A percentile compares a stretch with the other conserved stretches of the same genome.
Conservation (phyloP, 92 coral and sea anemone genomes). For the Porites rus region DNA sequence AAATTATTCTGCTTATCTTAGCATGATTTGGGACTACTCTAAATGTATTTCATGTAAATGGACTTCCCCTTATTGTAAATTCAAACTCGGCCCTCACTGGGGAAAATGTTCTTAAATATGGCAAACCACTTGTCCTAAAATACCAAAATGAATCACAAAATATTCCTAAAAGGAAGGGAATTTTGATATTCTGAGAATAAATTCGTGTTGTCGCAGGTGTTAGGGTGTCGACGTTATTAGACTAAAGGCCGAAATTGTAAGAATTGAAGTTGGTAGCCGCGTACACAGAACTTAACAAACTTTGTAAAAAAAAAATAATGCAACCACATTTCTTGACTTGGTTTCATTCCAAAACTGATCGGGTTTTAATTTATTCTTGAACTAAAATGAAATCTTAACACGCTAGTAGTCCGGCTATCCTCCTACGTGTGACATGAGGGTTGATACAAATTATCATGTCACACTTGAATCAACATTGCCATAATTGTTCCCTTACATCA, state of each 20-base stretch:
- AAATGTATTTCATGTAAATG: not conserved
- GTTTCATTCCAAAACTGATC: not conserved
- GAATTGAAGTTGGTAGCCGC: no score
- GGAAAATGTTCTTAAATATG: not conserved
- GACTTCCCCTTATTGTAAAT: conserved; percentile 4
- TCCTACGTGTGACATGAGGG: conserved; percentile 14
- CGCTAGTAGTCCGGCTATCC: not conserved
- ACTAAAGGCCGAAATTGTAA: no score
- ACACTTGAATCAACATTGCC: conserved; percentile 25
- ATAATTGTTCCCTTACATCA: conserved; percentile 36
- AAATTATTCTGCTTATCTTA: no score
- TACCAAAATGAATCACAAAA: not conserved
- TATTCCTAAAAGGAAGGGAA: not conserved
- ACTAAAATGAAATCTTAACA: not conserved
- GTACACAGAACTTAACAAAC: not conserved
- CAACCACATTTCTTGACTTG: not conserved
- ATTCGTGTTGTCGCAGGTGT: not conserved
- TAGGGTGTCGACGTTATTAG: no score
- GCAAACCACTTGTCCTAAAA: not conserved
- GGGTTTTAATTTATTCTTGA: not conserved
- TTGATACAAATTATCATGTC: conserved; percentile 15
- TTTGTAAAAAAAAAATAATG: no score
- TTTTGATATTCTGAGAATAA: no score
- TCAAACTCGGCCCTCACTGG: not conserved
- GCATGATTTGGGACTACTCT: not conserved